A percentile compares a stretch with the other conserved stretches of the same genome.
Evolutionary conservation across 2,888 invertebrate genomes (phyloP).

Genomic region (Ochropacha duplaris): DNA sequence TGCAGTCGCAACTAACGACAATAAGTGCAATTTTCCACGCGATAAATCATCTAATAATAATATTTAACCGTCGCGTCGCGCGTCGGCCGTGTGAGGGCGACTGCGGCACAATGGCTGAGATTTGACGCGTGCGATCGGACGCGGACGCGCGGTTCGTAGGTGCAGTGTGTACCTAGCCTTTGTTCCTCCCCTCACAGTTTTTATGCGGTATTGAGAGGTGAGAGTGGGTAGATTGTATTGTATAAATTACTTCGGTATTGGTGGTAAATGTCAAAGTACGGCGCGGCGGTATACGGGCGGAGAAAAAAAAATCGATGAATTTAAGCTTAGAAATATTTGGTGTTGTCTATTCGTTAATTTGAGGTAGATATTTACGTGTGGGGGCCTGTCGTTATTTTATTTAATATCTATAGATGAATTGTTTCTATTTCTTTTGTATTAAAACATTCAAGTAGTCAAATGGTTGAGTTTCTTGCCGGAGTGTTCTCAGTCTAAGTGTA

Average conservation of each 20-base stretch:
- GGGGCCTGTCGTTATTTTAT: too few relatives aligned
- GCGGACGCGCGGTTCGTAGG: constrained; percentile 30
- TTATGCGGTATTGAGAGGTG: constrained; percentile 38
- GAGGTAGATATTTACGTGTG: too few relatives aligned
- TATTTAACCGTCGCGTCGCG: constrained; percentile 56
- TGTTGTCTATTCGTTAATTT: too few relatives aligned
- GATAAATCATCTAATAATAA: constrained; percentile 81
- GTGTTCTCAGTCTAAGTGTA: too few relatives aligned
- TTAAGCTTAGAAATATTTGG: too few relatives aligned
- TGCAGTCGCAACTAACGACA: constrained; percentile 61
- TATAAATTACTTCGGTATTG: not conserved
- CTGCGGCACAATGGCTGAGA: constrained; percentile 48
- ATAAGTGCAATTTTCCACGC: constrained; percentile 81
- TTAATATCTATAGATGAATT: too few relatives aligned
- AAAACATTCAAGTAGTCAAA: too few relatives aligned
- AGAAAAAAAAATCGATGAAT: too few relatives aligned
- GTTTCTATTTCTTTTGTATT: too few relatives aligned
- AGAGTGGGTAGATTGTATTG: constrained; percentile 13
- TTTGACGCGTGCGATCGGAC: constrained; percentile 62
- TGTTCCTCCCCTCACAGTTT: constrained; percentile 39
- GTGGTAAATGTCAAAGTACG: not conserved
- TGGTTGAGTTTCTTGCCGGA: too few relatives aligned
- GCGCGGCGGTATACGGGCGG: too few relatives aligned
- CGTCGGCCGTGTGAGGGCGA: constrained; percentile 40
- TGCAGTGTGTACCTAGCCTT: constrained; percentile 67